Evolutionary conservation across 2,113 vertebrate species (phyloP), one percentile per base, ranked within the genome.

Genomic region (Myrmecophaga tridactyla): DNA sequence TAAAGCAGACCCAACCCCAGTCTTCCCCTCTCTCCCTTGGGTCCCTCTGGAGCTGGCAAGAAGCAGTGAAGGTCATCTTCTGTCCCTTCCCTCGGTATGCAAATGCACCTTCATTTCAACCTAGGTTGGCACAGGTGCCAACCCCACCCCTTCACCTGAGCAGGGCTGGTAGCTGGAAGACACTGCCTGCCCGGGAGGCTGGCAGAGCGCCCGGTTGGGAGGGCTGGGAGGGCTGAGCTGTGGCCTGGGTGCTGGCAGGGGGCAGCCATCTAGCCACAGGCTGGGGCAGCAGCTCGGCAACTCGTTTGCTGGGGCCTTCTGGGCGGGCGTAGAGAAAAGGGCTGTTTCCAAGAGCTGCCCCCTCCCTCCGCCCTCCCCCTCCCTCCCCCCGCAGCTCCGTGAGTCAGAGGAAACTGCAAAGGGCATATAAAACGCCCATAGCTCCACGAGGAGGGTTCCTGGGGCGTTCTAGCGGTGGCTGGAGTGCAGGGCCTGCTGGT

Each of bases 391-490:
- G 72, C 62, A 56, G 77, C 15, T 6, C 0, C 6, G 43, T 65
- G 93, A 94, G 60, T 94, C 93, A 86, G 39, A 91, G 78, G 78
- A 89, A 63, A 9, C 21, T 0, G 17, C 80, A 58, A 63, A 27
- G 78, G 56, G 88, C 58, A 21, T n/a, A 11, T 0, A 27, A 46
- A 12, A 25, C 1, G 0, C 81, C 77, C 86, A 31, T 41, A 62
- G 60, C 69, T 43, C 53, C 5, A 18, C 0, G 15, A 29, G 69
- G 15, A 29, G 69, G 73, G 48, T 27, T 48, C 10, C 1, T 3
- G 53, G 69, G 1, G 41, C 70, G 65, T 46, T 36, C 4, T 3
- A 23, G 36, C 0, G 4, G n/a, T 7, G 9, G 27, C 82, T 34
- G 67, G 86, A 53, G n/a, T 1, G 0, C 8, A 12, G 29, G 39